phyloP scores from a whole-genome alignment of 2,113 vertebrate species.

The Erinaceus europaeus region DNA sequence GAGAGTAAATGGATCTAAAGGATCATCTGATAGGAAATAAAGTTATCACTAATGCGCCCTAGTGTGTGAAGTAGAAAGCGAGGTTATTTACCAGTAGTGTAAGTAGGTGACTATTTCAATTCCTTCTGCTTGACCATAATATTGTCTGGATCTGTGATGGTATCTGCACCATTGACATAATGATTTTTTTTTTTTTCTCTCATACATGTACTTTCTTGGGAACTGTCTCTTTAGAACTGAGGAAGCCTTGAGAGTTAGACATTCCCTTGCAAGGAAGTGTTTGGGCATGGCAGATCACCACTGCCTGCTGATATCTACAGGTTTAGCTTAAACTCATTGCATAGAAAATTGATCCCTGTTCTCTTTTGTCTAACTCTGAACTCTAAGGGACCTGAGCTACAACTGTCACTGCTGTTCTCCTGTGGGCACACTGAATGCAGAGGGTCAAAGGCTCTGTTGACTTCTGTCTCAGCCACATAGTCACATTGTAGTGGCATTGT shows the following conservation, averaged over 20 bases:
- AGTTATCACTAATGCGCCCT: neutral
- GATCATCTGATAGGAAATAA: neutral
- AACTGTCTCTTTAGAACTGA: neutral
- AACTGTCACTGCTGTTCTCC: neutral
- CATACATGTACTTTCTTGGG: neutral
- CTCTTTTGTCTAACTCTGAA: neutral
- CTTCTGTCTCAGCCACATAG: neutral
- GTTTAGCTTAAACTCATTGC: neutral
- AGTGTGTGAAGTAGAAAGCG: neutral
- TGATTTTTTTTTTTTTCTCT: too few species aligned
- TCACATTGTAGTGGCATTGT: neutral
- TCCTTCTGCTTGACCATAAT: conserved; percentile 43
- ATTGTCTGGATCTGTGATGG: too few species aligned
- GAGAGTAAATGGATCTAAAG: neutral
- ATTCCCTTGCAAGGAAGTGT: neutral
- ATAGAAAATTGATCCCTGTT: neutral
- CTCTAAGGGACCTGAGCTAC: neutral
- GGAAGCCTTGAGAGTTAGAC: neutral
- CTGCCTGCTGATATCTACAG: neutral
- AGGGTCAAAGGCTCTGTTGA: neutral
- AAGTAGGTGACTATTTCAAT: neutral
- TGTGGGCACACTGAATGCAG: neutral
- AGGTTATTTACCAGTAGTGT: neutral
- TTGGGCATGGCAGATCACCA: neutral
- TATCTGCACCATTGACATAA: too few species aligned